Evolutionary conservation across 2,797 vertebrate genomes (phyloP).

Genomic region (Knipowitschia caucasica): DNA sequence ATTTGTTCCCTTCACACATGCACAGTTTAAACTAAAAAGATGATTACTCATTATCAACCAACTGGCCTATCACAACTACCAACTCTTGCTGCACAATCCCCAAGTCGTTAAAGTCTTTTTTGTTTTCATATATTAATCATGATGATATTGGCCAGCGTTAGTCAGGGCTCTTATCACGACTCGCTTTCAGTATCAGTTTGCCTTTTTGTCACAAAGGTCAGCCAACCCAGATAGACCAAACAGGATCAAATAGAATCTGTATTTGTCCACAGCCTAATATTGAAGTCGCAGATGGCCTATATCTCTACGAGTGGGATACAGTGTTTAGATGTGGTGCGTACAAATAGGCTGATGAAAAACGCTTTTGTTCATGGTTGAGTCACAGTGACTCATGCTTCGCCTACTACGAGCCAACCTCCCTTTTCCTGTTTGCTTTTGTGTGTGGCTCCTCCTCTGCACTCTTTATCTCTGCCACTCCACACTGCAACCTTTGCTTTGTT

Average conservation of each 20-base stretch:
- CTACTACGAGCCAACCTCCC: slow-evolving; percentile 36
- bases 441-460: slow-evolving; percentile 20
- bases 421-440: slow-evolving; percentile 38
- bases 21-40: background rate
- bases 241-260: slow-evolving; percentile 2
- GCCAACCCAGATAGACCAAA: slow-evolving; percentile 1
- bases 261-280: slow-evolving; percentile 2
- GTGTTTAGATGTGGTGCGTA: background rate
- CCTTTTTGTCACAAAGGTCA: background rate
- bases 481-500: slow-evolving; percentile 38
- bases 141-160: background rate
- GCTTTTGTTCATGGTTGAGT: slow-evolving; percentile 36
- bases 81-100: background rate
- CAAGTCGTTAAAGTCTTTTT: background rate
- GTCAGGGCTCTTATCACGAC: background rate
- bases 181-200: background rate
- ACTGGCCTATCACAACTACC: background rate
- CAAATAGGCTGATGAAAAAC: slow-evolving; percentile 7
- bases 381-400: slow-evolving; percentile 46
- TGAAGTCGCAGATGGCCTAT: background rate
- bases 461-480: slow-evolving; percentile 30
- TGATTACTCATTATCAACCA: background rate
- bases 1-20: background rate
- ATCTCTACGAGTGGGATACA: background rate
- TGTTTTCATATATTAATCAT: background rate